phyloP scores from a whole-genome alignment of 2,888 invertebrate species.

The Polydesmus complanatus region DNA sequence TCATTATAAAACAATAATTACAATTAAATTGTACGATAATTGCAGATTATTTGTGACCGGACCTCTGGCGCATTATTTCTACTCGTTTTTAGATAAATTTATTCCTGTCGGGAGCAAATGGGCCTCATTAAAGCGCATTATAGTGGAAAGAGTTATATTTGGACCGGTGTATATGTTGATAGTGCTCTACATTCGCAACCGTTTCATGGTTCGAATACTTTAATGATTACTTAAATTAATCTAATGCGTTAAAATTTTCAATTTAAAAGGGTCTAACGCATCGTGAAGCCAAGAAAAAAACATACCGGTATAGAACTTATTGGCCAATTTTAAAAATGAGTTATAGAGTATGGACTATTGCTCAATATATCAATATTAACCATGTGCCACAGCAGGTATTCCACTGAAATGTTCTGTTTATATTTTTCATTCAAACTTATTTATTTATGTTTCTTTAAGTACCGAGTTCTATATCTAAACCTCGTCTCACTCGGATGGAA shows the following conservation, averaged over 20 bases:
- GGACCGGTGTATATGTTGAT: slow-evolving; percentile 8
- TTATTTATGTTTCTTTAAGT: neutral
- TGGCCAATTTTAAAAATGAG: slow-evolving; percentile 15
- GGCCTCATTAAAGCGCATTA: neutral
- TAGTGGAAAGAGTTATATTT: slow-evolving; percentile 8
- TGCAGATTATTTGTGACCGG: slow-evolving; percentile 10
- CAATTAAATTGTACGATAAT: neutral
- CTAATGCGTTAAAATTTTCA: neutral
- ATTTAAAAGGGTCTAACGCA: slow-evolving; percentile 8
- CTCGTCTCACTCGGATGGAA: slow-evolving; percentile 11
- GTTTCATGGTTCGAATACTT: neutral
- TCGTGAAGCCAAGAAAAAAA: slow-evolving; percentile 4
- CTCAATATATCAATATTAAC: slow-evolving; percentile 13
- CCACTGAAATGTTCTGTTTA: neutral
- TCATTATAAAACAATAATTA: neutral
- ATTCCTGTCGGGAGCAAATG: slow-evolving; percentile 2
- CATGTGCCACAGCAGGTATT: slow-evolving; percentile 12
- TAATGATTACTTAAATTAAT: neutral
- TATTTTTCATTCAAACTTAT: neutral
- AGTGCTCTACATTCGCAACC: slow-evolving; percentile 3
- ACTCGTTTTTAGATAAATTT: slow-evolving; percentile 2
- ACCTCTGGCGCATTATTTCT: slow-evolving; percentile 9
- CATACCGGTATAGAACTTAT: slow-evolving; percentile 7
- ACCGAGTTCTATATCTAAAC: slow-evolving; percentile 11
- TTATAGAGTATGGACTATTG: slow-evolving; percentile 9